Conservation (phyloP, 1,140 invertebrate genomes). For the Hesperophylax magnus region DNA sequence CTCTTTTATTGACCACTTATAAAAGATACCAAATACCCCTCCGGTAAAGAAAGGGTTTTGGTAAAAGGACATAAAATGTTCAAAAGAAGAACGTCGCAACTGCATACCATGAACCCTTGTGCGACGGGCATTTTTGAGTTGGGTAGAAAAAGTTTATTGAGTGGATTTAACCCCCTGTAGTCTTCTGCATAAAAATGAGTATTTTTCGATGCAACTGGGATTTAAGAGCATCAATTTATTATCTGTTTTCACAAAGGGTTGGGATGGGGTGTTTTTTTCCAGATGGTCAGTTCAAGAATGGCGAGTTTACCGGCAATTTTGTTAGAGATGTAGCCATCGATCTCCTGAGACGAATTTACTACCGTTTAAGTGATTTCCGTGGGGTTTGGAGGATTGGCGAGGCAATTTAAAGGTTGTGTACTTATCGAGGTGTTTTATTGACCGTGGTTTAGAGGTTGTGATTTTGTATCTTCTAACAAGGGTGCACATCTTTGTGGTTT, state of each 20-base stretch:
- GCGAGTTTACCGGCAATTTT: conserved; percentile 45
- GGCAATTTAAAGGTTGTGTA: conserved; percentile 31
- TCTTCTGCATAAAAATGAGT: conserved; percentile 22
- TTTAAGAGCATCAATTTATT: conserved; percentile 55
- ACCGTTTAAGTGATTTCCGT: conserved; percentile 24
- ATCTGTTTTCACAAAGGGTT: conserved; percentile 49
- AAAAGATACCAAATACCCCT: conserved; percentile 33
- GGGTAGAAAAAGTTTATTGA: conserved; percentile 17
- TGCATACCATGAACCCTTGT: background rate
- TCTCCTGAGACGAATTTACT: conserved; percentile 49
- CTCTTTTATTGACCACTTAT: conserved; percentile 56
- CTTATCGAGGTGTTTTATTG: conserved; percentile 28
- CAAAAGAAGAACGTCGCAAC: conserved; percentile 6
- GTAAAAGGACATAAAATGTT: conserved; percentile 29
- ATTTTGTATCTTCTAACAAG: conserved; percentile 13
- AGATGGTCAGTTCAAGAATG: conserved; percentile 36
- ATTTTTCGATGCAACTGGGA: conserved; percentile 52
- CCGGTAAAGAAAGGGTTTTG: conserved; percentile 47
- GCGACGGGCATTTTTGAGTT: conserved; percentile 12
- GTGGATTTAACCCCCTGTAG: conserved; percentile 46
- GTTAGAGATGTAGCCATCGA: conserved; percentile 47
- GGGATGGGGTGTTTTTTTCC: conserved; percentile 35
- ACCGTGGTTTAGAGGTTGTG: background rate
- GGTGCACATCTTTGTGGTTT: background rate
- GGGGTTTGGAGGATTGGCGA: background rate